Percentiles rank a stretch among this genome's conserved stretches.
Evolutionary conservation across 2,797 vertebrate species (phyloP).

Genomic region (Spea hammondii): DNA sequence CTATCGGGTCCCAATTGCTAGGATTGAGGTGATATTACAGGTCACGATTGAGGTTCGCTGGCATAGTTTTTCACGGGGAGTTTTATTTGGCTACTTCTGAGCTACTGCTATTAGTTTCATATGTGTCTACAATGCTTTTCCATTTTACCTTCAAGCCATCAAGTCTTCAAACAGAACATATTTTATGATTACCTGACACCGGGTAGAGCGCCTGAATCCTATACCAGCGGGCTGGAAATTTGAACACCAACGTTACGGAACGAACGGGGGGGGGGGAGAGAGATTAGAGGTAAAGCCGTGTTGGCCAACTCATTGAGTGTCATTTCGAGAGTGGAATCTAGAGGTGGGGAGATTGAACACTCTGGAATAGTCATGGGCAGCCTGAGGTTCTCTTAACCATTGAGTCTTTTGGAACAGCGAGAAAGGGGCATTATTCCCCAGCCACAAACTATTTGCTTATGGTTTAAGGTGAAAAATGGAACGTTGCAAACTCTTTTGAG

Average conservation of each 20-base stretch:
- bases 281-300: slow-evolving; percentile 40
- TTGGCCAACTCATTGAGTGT: slow-evolving; percentile 11
- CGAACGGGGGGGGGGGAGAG: slow-evolving; percentile 19
- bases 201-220: slow-evolving; percentile 37
- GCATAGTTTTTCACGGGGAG: slow-evolving; percentile 29
- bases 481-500: too few species aligned
- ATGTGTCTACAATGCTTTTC: slow-evolving; percentile 45
- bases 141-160: slow-evolving; percentile 48
- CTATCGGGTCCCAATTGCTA: slow-evolving; percentile 27
- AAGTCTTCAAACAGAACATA: slow-evolving; percentile 49
- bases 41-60: slow-evolving; percentile 50
- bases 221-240: slow-evolving; percentile 30
- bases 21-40: slow-evolving; percentile 42
- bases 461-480: too few species aligned
- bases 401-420: background rate
- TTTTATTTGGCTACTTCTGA: slow-evolving; percentile 49
- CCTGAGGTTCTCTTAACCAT: background rate
- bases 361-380: background rate
- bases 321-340: slow-evolving; percentile 3
- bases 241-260: slow-evolving; percentile 41
- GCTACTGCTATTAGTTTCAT: slow-evolving; percentile 52
- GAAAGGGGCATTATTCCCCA: background rate
- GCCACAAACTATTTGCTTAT: too few species aligned
- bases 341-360: slow-evolving; percentile 7
- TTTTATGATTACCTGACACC: slow-evolving; percentile 51